Evolutionary conservation across 2,888 invertebrate genomes (phyloP).

Genomic region (Hesperia comma): DNA sequence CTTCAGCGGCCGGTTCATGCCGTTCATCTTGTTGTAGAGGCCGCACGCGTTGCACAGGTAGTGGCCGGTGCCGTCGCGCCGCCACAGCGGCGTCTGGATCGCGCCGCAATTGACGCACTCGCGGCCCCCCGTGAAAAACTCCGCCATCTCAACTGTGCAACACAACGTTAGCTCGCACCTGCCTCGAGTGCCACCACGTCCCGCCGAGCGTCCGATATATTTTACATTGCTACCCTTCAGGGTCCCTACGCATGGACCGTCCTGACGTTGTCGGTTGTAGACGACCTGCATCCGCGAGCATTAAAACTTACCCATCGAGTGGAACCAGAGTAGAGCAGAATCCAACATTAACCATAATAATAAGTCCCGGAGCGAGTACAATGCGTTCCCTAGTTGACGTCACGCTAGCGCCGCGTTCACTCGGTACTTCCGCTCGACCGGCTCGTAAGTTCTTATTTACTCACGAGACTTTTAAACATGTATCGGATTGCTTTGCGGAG

Average conservation of each 20-base stretch:
- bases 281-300: neutral
- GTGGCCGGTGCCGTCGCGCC: constrained; percentile 99
- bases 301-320: neutral
- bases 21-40: constrained; percentile 90
- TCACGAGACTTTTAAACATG: constrained; percentile 6
- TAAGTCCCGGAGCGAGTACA: neutral
- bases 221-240: too few relatives aligned
- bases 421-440: neutral
- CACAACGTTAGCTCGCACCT: constrained; percentile 49
- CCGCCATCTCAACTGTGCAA: constrained; percentile 86
- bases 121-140: constrained; percentile 94
- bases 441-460: neutral
- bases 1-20: constrained; percentile 90
- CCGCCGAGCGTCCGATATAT: constrained; percentile 42
- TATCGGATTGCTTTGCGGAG: neutral
- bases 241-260: too few relatives aligned
- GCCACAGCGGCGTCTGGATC: constrained; percentile 95
- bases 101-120: constrained; percentile 98
- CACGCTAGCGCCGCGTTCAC: constrained; percentile 1
- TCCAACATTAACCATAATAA: too few relatives aligned
- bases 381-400: neutral
- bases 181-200: constrained; percentile 49
- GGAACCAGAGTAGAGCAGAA: neutral
- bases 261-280: too few relatives aligned
- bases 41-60: constrained; percentile 99